phyloP scores from a whole-genome alignment of 2,888 invertebrate species.

The Melanostoma scalare region DNA sequence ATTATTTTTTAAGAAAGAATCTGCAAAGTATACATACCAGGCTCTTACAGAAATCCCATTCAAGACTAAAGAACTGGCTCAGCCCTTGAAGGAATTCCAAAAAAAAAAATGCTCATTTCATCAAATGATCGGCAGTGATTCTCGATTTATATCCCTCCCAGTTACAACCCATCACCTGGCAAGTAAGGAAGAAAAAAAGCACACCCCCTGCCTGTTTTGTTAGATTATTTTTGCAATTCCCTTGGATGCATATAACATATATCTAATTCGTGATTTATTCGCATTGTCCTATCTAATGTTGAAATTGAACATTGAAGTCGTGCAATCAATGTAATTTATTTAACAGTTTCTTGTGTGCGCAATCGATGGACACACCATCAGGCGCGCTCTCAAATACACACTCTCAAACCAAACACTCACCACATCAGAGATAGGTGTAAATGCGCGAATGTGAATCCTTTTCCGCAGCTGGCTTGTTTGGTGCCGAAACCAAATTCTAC shows the following conservation, averaged over 20 bases:
- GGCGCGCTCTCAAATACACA: constrained; percentile 10
- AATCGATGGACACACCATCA: constrained; percentile 56
- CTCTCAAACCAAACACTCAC: neutral
- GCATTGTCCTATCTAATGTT: constrained; percentile 71
- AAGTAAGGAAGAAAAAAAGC: too few species aligned
- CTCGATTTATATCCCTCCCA: too few species aligned
- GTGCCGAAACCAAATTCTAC: constrained; percentile 13
- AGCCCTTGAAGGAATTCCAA: too few species aligned
- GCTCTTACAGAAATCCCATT: too few species aligned
- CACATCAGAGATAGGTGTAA: constrained; percentile 47
- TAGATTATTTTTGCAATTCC: constrained; percentile 2
- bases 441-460: constrained; percentile 54
- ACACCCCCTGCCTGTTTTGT: too few species aligned
- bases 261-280: constrained; percentile 73
- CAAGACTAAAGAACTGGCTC: too few species aligned
- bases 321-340: constrained; percentile 73
- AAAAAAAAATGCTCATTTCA: too few species aligned
- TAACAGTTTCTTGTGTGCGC: constrained; percentile 49
- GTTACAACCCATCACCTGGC: too few species aligned
- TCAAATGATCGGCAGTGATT: too few species aligned
- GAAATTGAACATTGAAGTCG: constrained; percentile 73
- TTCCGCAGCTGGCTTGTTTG: constrained; percentile 42
- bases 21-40: too few species aligned
- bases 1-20: too few species aligned
- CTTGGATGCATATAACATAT: constrained; percentile 30